Conservation (phyloP, 1,140 invertebrate genomes). For the Drosophila ironensis region DNA sequence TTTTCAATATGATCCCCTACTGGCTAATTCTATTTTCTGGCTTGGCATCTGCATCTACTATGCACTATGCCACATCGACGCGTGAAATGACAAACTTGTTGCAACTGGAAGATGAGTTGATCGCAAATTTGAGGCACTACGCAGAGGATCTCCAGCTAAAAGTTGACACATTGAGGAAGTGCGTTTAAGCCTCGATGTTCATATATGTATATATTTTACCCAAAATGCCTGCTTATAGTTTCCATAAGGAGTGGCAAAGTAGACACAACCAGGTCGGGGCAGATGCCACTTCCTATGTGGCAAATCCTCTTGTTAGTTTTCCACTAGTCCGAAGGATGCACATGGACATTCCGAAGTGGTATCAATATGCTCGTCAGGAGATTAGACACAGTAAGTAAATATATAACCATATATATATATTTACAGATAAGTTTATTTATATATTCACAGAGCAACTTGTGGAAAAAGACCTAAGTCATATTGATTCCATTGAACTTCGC, state of each 20-base stretch:
- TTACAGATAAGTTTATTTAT: neutral
- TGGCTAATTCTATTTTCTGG: slow-evolving; percentile 10
- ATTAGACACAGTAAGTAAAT: neutral
- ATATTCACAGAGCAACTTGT: slow-evolving; percentile 11
- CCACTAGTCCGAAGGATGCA: slow-evolving; percentile 50
- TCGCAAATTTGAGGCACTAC: slow-evolving; percentile 14
- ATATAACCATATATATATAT: neutral
- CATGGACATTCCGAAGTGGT: slow-evolving; percentile 13
- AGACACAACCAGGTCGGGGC: neutral
- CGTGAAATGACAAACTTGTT: slow-evolving; percentile 8
- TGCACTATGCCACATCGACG: slow-evolving; percentile 30
- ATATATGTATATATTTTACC: too few relatives aligned
- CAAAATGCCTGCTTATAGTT: too few relatives aligned
- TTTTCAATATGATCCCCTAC: neutral
- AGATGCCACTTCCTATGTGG: slow-evolving; percentile 19
- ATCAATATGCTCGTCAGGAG: neutral
- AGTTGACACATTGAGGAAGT: slow-evolving; percentile 4
- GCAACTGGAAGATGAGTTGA: slow-evolving; percentile 35
- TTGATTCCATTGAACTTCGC: slow-evolving; percentile 17
- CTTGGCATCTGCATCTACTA: neutral
- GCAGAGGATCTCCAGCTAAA: slow-evolving; percentile 8
- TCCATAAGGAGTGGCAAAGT: slow-evolving; percentile 1
- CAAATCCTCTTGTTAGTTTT: slow-evolving; percentile 43
- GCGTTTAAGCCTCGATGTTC: too few relatives aligned
- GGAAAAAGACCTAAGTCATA: neutral